A percentile compares a stretch with the other conserved stretches of the same genome.
phyloP scores from a whole-genome alignment of 2,888 invertebrate species.

The Nowickia ferox region DNA sequence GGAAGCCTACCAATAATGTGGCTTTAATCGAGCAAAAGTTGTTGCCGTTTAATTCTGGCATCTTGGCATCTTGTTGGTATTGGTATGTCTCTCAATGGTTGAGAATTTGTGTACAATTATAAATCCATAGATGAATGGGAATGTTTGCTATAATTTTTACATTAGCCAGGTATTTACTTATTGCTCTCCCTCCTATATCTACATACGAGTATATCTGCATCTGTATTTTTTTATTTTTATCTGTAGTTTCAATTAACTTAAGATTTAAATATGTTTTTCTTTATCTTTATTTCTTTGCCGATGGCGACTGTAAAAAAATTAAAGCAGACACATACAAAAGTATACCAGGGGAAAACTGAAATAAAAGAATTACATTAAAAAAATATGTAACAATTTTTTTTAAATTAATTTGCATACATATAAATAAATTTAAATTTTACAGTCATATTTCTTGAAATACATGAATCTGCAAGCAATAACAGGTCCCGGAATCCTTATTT shows the following conservation, averaged over 20 bases:
- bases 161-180: constrained; percentile 40
- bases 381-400: too few species aligned
- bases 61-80: background rate
- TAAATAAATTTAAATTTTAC: too few species aligned
- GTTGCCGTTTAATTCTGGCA: constrained; percentile 32
- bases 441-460: too few species aligned
- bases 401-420: too few species aligned
- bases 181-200: background rate
- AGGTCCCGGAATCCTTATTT: too few species aligned
- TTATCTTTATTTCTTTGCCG: constrained; percentile 4
- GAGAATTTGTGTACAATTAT: background rate
- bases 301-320: background rate
- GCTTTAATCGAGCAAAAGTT: constrained; percentile 65
- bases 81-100: background rate
- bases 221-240: background rate
- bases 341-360: background rate
- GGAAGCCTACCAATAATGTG: constrained; percentile 70
- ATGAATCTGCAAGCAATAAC: too few species aligned
- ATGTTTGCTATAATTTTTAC: constrained; percentile 41
- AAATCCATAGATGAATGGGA: constrained; percentile 5
- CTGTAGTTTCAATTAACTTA: constrained; percentile 27
- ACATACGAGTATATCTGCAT: too few species aligned
- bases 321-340: background rate
- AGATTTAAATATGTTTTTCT: constrained; percentile 15
- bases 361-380: too few species aligned